Base-by-base conservation (phyloP, 1,140 invertebrate genomes). In the Centruroides vittatus region DNA sequence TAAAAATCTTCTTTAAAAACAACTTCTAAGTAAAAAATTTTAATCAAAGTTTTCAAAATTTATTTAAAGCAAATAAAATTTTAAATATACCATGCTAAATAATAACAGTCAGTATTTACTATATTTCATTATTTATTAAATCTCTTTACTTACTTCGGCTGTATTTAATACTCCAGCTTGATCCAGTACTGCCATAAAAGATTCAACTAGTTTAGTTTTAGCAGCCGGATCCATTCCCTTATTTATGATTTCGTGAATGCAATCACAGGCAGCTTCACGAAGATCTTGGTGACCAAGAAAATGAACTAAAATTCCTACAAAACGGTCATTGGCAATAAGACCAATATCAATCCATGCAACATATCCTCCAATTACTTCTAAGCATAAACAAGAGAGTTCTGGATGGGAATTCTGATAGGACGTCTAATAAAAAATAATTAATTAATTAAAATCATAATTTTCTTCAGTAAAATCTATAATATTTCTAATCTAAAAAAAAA, bases 271-370 rank as follows among this genome's bases (percentile, higher is more conserved):
- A 63, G 75, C 71, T 66, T 79, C 79, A 47, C 79, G 63, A 23
- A 80, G 59, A 49, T 71, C 55, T 4, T 68, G 58, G 41, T 69
- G 64, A 5, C 67, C 67, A 60, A 81, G 66, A 61, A 76, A 75
- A 9, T 72, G 70, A 35, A 81, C 71, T 41, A 82, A 70, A 10
- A 78, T 67, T n/a, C 72, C 61, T 4, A 82, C 78, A 71, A 81
- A 80, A 36, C 74, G 72, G 51, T 80, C 75, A 67, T 81, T 82
- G 41, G 78, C 79, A 55, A 82, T 77, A 36, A 82, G 71, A 36
- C 71, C 73, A 59, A 82, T 81, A 67, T 82, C 80, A 60, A 82
- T 81, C 81, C 81, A 82, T 2, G 78, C 74, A 13, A 81, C 74
- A 67, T 77, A 82, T n/a, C 73, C 72, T 4, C 80, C 80, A 63